Evolutionary conservation across 2,113 vertebrate genomes (phyloP).

Genomic region (Cynoglossus semilaevis): DNA sequence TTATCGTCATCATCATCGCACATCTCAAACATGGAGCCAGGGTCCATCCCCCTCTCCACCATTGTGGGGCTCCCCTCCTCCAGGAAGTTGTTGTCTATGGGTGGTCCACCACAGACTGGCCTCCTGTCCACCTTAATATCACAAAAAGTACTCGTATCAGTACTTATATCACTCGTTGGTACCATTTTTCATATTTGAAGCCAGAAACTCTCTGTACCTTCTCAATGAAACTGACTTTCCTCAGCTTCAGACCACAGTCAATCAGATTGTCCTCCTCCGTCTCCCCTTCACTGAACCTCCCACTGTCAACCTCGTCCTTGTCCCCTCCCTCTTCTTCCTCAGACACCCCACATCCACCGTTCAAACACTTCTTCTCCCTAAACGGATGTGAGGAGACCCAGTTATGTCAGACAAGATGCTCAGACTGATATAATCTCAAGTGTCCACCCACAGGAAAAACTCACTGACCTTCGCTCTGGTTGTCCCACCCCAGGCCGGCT

Average conservation of each 20-base stretch:
- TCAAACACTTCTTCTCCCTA: slow-evolving; percentile 86
- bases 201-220: slow-evolving; percentile 51
- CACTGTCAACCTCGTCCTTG: slow-evolving; percentile 84
- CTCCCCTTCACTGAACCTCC: slow-evolving; percentile 79
- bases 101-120: slow-evolving; percentile 44
- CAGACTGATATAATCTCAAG: not conserved
- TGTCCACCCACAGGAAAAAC: not conserved
- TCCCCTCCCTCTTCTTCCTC: slow-evolving; percentile 85
- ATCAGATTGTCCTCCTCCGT: slow-evolving; percentile 83
- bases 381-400: slow-evolving; percentile 18
- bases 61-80: slow-evolving; percentile 95
- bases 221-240: slow-evolving; percentile 95
- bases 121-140: slow-evolving; percentile 73
- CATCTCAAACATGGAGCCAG: slow-evolving; percentile 84
- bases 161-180: not conserved
- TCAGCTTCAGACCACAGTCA: slow-evolving; percentile 89
- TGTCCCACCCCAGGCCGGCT: slow-evolving; percentile 59
- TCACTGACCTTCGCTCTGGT: slow-evolving; percentile 59
- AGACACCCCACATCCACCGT: slow-evolving; percentile 89
- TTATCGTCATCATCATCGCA: slow-evolving; percentile 87
- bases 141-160: not conserved
- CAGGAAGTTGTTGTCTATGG: slow-evolving; percentile 78
- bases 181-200: not conserved
- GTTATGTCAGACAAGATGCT: not conserved
- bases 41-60: slow-evolving; percentile 93